phyloP scores from a whole-genome alignment of 2,113 vertebrate genomes.

The Columba livia region DNA sequence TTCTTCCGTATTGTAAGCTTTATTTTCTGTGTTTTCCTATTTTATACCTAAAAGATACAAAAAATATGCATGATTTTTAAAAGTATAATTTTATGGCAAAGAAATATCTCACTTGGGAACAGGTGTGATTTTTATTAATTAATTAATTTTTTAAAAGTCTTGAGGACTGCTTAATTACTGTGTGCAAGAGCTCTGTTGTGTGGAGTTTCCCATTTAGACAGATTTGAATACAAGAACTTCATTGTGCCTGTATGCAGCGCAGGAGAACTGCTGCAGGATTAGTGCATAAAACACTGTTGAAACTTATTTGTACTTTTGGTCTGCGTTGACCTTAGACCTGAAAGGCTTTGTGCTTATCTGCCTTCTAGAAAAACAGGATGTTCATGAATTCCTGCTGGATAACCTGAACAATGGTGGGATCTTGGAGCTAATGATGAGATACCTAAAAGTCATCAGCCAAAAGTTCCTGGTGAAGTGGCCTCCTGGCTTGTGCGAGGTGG shows the following conservation, averaged over 20 bases:
- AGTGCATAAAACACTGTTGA: neutral
- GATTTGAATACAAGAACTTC: neutral
- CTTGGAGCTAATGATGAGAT: slow-evolving; percentile 93
- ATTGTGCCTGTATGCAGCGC: neutral
- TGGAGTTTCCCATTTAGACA: neutral
- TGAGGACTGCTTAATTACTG: neutral
- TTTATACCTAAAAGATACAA: neutral
- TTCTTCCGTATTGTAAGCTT: neutral
- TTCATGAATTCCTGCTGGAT: slow-evolving; percentile 87
- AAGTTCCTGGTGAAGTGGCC: slow-evolving; percentile 92
- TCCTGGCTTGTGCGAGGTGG: slow-evolving; percentile 83
- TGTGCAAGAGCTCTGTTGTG: neutral
- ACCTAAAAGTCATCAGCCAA: slow-evolving; percentile 89
- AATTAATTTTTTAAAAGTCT: neutral
- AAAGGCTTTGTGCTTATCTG: neutral
- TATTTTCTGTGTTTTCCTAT: neutral
- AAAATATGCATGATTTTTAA: neutral
- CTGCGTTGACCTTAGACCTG: neutral
- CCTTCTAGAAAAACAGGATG: slow-evolving; percentile 88
- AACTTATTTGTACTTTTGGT: neutral
- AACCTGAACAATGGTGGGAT: slow-evolving; percentile 91
- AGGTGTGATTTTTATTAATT: neutral
- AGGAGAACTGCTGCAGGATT: neutral
- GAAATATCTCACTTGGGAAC: neutral
- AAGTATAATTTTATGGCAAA: neutral